A percentile compares a stretch with the other conserved stretches of the same genome.
Evolutionary conservation across 2,797 vertebrate genomes (phyloP).

Genomic region (Chrosomus eos): DNA sequence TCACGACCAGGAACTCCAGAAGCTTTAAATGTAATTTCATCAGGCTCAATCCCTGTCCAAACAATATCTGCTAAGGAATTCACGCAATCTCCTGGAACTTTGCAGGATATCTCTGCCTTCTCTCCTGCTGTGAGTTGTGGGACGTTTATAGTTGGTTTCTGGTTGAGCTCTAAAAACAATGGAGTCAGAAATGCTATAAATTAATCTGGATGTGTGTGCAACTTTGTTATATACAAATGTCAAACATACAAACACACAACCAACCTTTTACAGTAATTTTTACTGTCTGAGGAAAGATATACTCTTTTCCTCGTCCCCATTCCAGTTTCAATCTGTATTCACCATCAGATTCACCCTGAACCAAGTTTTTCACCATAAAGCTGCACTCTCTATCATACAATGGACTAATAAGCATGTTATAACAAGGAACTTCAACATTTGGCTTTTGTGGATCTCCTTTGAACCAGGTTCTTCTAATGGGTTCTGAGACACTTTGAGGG

Average conservation of each 20-base stretch:
- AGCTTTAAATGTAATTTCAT: accelerated
- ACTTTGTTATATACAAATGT: neutral
- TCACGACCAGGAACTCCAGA: accelerated
- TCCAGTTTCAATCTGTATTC: slow-evolving; percentile 28
- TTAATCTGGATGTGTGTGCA: neutral
- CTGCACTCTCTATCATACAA: neutral
- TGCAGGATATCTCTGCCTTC: neutral
- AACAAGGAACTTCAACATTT: neutral
- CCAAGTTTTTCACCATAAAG: neutral
- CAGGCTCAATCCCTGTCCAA: neutral
- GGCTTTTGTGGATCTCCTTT: slow-evolving; percentile 20
- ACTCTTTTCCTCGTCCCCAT: neutral
- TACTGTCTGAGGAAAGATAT: slow-evolving; percentile 9
- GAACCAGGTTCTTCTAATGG: neutral
- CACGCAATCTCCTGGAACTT: neutral
- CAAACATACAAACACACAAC: neutral
- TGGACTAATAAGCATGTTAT: no score
- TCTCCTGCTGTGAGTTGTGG: neutral
- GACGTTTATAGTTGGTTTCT: neutral
- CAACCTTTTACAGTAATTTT: slow-evolving; percentile 9
- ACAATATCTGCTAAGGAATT: neutral
- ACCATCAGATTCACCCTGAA: slow-evolving; percentile 10
- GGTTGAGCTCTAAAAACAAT: slow-evolving; percentile 20
- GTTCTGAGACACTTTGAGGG: neutral
- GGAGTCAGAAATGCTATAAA: neutral